These are phyloP conservation scores for Lordiphosa mommai DNA, from an alignment of 1,140 invertebrate genomes.

Conservation along the genomic window DNA sequence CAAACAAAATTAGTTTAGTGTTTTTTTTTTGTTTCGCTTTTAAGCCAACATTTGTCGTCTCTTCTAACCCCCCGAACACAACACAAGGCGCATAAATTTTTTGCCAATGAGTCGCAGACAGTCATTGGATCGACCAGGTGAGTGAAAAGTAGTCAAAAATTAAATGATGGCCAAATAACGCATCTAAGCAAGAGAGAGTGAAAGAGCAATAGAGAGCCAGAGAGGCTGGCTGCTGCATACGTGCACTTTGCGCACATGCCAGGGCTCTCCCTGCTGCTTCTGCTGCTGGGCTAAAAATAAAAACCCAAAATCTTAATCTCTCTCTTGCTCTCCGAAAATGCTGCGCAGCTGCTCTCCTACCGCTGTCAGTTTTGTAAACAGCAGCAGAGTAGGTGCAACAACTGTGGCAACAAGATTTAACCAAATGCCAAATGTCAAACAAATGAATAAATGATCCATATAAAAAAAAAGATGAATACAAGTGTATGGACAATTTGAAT, in stretches of 20 bases:
- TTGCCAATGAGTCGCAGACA: constrained; percentile 79
- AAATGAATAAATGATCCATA: constrained; percentile 27
- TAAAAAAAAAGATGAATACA: constrained; percentile 25
- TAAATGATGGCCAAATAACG: constrained; percentile 3
- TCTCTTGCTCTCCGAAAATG: constrained; percentile 16
- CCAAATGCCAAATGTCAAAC: constrained; percentile 16
- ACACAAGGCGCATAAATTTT: constrained; percentile 64
- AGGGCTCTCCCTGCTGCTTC: constrained; percentile 41
- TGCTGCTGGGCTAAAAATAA: constrained; percentile 32
- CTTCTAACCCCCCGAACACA: constrained; percentile 40
- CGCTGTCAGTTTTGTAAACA: constrained; percentile 58
- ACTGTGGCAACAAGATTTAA: constrained; percentile 38
- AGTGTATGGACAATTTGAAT: constrained; percentile 1
- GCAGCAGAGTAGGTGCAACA: constrained; percentile 34
- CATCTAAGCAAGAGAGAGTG: neutral
- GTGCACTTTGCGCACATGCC: constrained; percentile 64
- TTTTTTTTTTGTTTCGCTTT: constrained; percentile 26
- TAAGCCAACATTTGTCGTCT: constrained; percentile 41
- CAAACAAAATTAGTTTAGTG: constrained; percentile 60
- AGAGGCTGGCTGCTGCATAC: constrained; percentile 38
- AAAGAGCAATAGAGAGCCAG: neutral
- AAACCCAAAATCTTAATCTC: constrained; percentile 8
- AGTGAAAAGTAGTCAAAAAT: constrained; percentile 19
- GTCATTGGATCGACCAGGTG: constrained; percentile 79
- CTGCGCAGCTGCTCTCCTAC: constrained; percentile 61